Evolutionary conservation across 1,140 invertebrate genomes (phyloP).

Genomic region (Gryllus bimaculatus): DNA sequence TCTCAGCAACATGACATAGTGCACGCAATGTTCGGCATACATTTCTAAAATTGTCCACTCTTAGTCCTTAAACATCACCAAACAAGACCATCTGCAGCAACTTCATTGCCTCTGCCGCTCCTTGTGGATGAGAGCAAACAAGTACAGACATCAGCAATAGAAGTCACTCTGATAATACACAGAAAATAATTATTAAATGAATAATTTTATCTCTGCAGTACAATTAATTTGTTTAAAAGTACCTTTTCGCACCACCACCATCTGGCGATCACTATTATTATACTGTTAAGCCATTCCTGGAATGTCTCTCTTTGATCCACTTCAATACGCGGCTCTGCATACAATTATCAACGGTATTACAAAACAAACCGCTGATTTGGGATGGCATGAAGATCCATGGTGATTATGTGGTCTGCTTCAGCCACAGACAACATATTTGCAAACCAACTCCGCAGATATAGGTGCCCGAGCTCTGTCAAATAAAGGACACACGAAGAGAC

Average conservation of each 20-base stretch:
- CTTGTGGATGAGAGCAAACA: constrained; percentile 98
- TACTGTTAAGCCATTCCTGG: constrained; percentile 93
- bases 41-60: constrained; percentile 96
- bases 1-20: constrained; percentile 94
- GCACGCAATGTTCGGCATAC: constrained; percentile 99
- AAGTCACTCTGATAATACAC: constrained; percentile 65
- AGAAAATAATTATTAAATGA: too few relatives aligned
- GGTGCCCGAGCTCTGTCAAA: constrained; percentile 83
- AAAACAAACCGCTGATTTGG: constrained; percentile 99
- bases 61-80: constrained; percentile 90
- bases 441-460: constrained; percentile 93
- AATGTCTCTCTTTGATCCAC: constrained; percentile 97
- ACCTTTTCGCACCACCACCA: constrained; percentile 94
- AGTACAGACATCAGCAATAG: constrained; percentile 91
- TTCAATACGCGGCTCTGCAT: constrained; percentile 97
- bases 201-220: too few relatives aligned
- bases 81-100: constrained; percentile 98
- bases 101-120: constrained; percentile 95
- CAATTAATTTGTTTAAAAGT: constrained; percentile 7
- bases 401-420: constrained; percentile 98
- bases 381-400: constrained; percentile 97
- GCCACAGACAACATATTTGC: constrained; percentile 98
- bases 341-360: constrained; percentile 98
- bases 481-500: constrained; percentile 26
- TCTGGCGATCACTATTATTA: constrained; percentile 97